Conservation (phyloP, 2,797 vertebrate genomes). For the Staurois parvus region DNA sequence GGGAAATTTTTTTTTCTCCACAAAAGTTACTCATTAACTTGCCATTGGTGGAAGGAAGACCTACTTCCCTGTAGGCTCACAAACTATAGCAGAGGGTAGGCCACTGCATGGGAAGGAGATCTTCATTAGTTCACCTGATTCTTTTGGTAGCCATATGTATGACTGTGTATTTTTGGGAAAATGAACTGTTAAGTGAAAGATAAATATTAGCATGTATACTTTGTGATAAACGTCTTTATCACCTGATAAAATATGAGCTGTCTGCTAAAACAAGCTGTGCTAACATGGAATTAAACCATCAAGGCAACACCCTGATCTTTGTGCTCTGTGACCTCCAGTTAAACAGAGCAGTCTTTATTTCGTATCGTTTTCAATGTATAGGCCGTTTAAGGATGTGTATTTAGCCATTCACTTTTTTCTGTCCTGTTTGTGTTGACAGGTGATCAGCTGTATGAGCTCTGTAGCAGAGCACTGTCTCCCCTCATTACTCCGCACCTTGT, state of each 20-base stretch:
- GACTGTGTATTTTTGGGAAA: neutral
- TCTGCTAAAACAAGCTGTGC: neutral
- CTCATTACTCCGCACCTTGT: slow-evolving; percentile 97
- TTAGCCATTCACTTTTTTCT: neutral
- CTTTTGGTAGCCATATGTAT: too few species aligned
- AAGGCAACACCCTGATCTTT: neutral
- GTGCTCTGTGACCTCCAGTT: neutral
- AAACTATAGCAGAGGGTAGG: too few species aligned
- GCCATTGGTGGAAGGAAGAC: too few species aligned
- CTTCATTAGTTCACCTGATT: too few species aligned
- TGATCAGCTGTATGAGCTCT: slow-evolving; percentile 99
- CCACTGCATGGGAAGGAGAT: too few species aligned
- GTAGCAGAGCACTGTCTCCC: slow-evolving; percentile 99
- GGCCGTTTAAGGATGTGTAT: neutral
- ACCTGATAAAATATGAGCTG: slow-evolving; percentile 6
- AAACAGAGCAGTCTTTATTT: too few species aligned
- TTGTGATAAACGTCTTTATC: slow-evolving; percentile 20
- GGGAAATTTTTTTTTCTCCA: too few species aligned
- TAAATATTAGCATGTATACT: slow-evolving; percentile 23
- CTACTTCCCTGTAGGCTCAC: too few species aligned
- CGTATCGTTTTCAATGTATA: neutral
- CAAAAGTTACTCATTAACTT: too few species aligned
- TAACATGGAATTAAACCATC: neutral
- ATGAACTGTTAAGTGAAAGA: neutral
- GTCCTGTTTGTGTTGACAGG: slow-evolving; percentile 75